Evolutionary conservation across 2,888 invertebrate genomes (phyloP), one percentile per base, ranked within the genome.

Genomic region (Pteria penguin): DNA sequence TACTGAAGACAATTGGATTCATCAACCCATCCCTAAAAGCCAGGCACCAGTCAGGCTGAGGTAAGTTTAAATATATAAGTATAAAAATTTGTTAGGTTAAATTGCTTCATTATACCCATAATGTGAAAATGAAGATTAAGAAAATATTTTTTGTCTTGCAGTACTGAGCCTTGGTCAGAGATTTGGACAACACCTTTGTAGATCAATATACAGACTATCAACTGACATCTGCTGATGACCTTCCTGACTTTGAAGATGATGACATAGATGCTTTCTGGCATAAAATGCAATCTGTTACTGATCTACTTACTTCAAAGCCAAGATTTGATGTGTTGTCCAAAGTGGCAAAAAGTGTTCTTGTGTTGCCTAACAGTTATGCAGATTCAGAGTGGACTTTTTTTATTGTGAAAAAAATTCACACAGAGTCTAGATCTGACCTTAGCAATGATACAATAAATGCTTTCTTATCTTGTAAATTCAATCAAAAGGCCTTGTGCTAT

Each of bases 401-500:
- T 24, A 68, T 68, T n/a, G 61, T 78, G n/a, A 71, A 74, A 29
- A 76, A 74, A 55, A 74, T 74, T 18, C 70, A 79, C 22, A 72
- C 71, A 71, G 79, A 74, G 14, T 67, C 63, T 11, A 75, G 77
- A 65, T 67, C 24, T 29, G 69, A 33, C 27, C 32, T 76, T 18
- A 32, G 14, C 14, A 57, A 61, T 36, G 45, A 73, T n/a, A 71
- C 76, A 4, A 58, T 76, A 1, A 68, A 71, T 26, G 54, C 62
- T 32, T 31, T 79, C 14, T 14, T 72, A 0, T 61, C 66, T 55
- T 22, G 70, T 0, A 74, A 79, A 32, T 33, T 76, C 5, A 79
- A 79, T 36, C 61, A 65, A 1, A 18, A 18, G 27, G 26, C 24
- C 5, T 33, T 52, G 2, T 72, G 72, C 31, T 26, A 65, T 18